phyloP scores from a whole-genome alignment of 2,113 vertebrate species.

The Aramus guarauna region DNA sequence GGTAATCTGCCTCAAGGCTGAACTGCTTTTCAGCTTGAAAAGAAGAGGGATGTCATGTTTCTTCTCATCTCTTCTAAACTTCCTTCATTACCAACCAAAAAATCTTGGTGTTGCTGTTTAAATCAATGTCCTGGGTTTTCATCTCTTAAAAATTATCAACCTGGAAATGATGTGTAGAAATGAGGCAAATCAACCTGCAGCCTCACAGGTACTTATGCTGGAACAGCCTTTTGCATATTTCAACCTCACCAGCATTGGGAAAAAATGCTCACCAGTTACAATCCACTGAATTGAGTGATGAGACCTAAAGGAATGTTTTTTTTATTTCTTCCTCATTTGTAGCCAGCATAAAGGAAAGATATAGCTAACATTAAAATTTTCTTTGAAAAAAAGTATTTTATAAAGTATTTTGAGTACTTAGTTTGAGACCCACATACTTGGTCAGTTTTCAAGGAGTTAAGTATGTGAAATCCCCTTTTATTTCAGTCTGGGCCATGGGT shows the following conservation, averaged over 20 bases:
- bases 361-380: background rate
- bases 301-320: background rate
- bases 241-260: background rate
- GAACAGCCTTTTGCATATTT: background rate
- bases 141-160: background rate
- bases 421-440: background rate
- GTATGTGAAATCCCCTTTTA: background rate
- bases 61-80: background rate
- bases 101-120: background rate
- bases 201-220: background rate
- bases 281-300: background rate
- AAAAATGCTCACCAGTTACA: background rate
- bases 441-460: background rate
- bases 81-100: background rate
- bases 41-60: background rate
- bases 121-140: background rate
- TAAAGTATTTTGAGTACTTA: background rate
- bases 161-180: background rate
- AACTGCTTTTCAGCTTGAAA: background rate
- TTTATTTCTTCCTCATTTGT: background rate
- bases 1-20: background rate
- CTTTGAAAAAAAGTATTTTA: background rate
- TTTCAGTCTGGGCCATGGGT: background rate
- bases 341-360: background rate
- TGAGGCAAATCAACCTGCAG: background rate